phyloP scores from a whole-genome alignment of 2,888 invertebrate genomes.

The Lasioglossum figueresi region DNA sequence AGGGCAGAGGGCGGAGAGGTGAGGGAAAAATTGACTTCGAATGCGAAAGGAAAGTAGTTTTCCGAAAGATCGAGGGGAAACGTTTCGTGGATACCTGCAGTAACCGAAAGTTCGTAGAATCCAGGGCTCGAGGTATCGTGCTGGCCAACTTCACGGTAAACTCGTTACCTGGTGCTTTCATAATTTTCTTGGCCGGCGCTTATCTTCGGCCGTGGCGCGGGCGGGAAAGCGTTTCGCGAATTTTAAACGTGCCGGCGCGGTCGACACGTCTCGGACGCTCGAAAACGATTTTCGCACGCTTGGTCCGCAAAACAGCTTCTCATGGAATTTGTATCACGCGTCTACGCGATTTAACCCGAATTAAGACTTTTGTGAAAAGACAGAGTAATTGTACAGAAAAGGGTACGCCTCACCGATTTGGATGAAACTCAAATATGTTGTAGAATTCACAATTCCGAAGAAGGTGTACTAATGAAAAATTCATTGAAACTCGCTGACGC shows the following conservation, averaged over 20 bases:
- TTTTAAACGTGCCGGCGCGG: background rate
- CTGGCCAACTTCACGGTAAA: constrained; percentile 23
- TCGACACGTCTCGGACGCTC: constrained; percentile 7
- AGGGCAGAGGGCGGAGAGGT: background rate
- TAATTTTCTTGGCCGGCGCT: constrained; percentile 36
- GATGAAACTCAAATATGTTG: too few relatives aligned
- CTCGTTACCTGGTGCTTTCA: constrained; percentile 9
- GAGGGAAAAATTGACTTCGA: constrained; percentile 3
- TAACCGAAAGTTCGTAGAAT: background rate
- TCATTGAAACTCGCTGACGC: background rate
- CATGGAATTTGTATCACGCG: background rate
- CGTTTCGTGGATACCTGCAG: background rate
- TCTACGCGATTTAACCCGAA: background rate
- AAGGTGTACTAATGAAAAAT: too few relatives aligned
- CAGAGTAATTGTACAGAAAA: too few relatives aligned
- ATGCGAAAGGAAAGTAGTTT: constrained; percentile 1
- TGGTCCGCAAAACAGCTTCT: background rate
- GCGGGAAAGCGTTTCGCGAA: constrained; percentile 3
- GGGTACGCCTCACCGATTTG: too few relatives aligned
- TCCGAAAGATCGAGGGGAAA: background rate
- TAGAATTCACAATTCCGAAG: too few relatives aligned
- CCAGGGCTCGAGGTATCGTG: background rate
- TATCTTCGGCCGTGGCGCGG: constrained; percentile 10
- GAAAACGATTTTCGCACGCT: background rate
- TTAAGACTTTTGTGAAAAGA: too few relatives aligned